Base-by-base conservation (phyloP, 1,140 invertebrate species). In the Oreohelix idahoensis region DNA sequence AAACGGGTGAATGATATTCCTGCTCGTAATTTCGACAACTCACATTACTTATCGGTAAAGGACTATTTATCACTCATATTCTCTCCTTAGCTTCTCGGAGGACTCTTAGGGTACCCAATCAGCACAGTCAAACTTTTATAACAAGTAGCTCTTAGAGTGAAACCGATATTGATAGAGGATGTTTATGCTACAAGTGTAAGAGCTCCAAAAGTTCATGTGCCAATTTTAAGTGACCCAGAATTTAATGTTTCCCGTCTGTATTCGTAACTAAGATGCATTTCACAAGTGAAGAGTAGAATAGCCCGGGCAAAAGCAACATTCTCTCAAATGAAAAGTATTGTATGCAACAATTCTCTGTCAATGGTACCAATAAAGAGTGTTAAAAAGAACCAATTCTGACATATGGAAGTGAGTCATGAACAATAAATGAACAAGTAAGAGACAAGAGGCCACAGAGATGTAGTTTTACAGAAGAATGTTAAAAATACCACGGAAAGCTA, bases 161-260 rank as follows among this genome's bases (percentile, higher is more conserved):
- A 84, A 15, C 73, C 89, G 8, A 85, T 92, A n/a, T 90, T 90
- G 76, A 84, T 93, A 23, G 92, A 93, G 75, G 92, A 93, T 84
- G 89, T 92, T 39, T 93, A 89, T 83, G 87, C 92, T 10, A 92
- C 92, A 11, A 92, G 89, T 8, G 38, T 89, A 20, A 85, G 84
- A 73, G 86, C 86, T 20, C 39, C 38, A 20, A 45, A 76, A n/a
- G 42, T 76, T 2, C 10, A 45, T 23, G 49, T 76, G 10, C n/a
- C 74, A 15, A 20, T 76, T 8, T 13, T 76, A 26, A 51, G 5
- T 17, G n/a, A 76, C 23, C 20, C 20, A 5, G 74, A 76, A 11
- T 76, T 76, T 51, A n/a, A 10, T 4, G 42, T 76, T 51, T 13
- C 42, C 11, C 74, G 49, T 35, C 26, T 26, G 63, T 29, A 66